A percentile compares a stretch with the other conserved stretches of the same genome.
Conservation (phyloP, 2,113 vertebrate species). For the Todiramphus saurophagus region DNA sequence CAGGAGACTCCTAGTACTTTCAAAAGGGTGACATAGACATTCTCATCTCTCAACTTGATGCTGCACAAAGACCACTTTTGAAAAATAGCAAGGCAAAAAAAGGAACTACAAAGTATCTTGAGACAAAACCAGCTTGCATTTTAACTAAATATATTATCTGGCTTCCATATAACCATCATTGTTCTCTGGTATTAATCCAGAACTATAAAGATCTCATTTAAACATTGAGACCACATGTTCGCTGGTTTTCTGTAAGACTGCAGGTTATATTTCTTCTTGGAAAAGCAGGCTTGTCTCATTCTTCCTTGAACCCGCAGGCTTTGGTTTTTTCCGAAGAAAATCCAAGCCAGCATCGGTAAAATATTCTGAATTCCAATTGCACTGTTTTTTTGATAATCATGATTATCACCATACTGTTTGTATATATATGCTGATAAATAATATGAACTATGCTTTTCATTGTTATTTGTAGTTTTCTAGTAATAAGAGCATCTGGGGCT, state of each 20-base stretch:
- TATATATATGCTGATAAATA: not conserved
- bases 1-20: not conserved
- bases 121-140: not conserved
- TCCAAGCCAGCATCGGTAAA: not conserved
- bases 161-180: not conserved
- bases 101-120: not conserved
- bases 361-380: not conserved
- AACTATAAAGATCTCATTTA: not conserved
- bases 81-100: not conserved
- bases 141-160: not conserved
- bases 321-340: not conserved
- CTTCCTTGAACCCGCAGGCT: not conserved
- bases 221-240: not conserved
- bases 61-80: not conserved
- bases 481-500: not conserved
- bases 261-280: not conserved
- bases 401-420: not conserved
- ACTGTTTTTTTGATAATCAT: not conserved
- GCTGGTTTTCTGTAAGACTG: not conserved
- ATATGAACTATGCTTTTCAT: not conserved
- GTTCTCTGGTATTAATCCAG: not conserved
- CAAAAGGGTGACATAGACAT: not conserved
- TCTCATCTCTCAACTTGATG: not conserved
- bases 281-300: not conserved
- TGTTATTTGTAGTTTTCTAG: not conserved